These are phyloP conservation scores for Stratiolaelaps scimitus DNA, from an alignment of 1,140 invertebrate species.

Conservation along the genomic window DNA sequence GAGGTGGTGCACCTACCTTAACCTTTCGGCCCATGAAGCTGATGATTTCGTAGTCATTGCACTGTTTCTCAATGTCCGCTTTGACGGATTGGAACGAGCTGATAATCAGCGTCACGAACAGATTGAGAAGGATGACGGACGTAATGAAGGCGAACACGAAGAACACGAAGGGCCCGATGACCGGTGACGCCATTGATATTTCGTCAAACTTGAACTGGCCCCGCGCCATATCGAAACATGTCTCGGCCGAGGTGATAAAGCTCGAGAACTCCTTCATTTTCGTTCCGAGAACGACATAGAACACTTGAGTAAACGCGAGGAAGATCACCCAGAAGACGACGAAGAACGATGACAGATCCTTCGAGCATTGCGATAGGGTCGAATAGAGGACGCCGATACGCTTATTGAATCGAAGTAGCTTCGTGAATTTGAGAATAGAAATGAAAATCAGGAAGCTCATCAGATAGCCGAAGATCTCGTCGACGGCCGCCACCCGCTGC, in stretches of 20 bases:
- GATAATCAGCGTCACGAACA: constrained; percentile 49
- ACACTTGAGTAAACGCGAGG: constrained; percentile 43
- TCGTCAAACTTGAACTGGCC: constrained; percentile 47
- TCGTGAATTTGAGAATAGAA: constrained; percentile 46
- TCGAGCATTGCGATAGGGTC: constrained; percentile 40
- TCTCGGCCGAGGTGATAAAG: constrained; percentile 44
- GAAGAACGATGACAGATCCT: constrained; percentile 41
- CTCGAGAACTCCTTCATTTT: constrained; percentile 44
- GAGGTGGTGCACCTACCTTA: constrained; percentile 37
- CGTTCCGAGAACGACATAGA: constrained; percentile 45
- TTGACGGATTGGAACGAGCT: constrained; percentile 44
- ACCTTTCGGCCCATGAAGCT: constrained; percentile 43
- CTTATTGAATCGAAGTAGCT: constrained; percentile 45
- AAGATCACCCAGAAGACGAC: constrained; percentile 41
- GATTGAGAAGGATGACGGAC: constrained; percentile 48
- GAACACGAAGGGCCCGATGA: constrained; percentile 46
- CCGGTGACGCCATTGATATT: constrained; percentile 42
- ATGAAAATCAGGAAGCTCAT: constrained; percentile 44
- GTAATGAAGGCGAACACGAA: constrained; percentile 46
- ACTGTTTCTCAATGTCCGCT: constrained; percentile 38
- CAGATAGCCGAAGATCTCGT: constrained; percentile 44
- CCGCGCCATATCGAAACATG: constrained; percentile 47
- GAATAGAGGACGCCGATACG: constrained; percentile 39
- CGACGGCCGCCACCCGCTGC: constrained; percentile 44
- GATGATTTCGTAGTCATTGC: constrained; percentile 45